Conservation (phyloP, 1,140 invertebrate genomes). For the Bombus turneri region DNA sequence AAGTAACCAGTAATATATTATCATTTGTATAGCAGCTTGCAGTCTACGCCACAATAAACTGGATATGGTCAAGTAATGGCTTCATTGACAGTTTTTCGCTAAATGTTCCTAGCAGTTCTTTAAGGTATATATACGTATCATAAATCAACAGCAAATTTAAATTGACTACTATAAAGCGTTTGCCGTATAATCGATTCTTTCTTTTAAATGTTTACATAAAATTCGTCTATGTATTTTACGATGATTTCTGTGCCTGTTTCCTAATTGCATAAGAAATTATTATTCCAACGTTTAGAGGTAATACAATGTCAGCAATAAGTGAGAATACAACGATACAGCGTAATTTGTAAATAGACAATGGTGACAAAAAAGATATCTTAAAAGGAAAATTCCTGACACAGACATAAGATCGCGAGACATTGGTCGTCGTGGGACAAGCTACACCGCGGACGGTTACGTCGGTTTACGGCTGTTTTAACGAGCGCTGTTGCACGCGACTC, state of each 20-base stretch:
- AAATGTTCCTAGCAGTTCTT: neutral
- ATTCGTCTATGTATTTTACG: neutral
- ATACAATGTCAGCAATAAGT: neutral
- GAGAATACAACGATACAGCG: neutral
- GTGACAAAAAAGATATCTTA: neutral
- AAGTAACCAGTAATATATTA: too few species aligned
- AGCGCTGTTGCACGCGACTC: slow-evolving; percentile 81
- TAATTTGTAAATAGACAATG: slow-evolving; percentile 16
- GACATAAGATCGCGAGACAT: slow-evolving; percentile 59
- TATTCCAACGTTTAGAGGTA: neutral
- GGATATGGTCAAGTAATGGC: neutral
- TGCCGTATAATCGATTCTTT: too few species aligned
- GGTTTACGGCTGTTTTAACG: slow-evolving; percentile 82
- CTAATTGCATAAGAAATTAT: neutral
- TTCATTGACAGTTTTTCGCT: neutral
- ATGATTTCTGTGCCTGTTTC: neutral
- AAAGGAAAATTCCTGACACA: slow-evolving; percentile 31
- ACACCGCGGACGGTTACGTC: slow-evolving; percentile 77
- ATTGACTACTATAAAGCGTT: neutral
- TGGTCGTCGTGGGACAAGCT: slow-evolving; percentile 61
- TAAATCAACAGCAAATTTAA: neutral
- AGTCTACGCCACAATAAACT: neutral
- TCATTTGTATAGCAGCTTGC: neutral
- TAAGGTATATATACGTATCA: neutral
- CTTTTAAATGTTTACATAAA: neutral